phyloP scores from a whole-genome alignment of 2,113 vertebrate species.

The Theropithecus gelada region DNA sequence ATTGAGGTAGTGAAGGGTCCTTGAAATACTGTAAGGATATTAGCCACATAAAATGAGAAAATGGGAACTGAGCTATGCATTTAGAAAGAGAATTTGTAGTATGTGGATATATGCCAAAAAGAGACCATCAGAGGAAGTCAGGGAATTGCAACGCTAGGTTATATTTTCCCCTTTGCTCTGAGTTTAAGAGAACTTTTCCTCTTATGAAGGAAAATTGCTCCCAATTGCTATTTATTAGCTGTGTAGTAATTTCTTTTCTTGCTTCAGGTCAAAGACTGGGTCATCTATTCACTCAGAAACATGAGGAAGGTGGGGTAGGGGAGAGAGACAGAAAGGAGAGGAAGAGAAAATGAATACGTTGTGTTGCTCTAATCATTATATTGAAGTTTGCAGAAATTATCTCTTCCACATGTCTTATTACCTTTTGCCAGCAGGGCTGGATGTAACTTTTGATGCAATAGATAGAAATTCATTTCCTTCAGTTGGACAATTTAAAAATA shows the following conservation, averaged over 20 bases:
- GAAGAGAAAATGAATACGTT: neutral
- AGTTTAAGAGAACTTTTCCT: neutral
- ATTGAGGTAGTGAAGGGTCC: conserved; percentile 55
- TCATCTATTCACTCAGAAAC: neutral
- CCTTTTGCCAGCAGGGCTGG: neutral
- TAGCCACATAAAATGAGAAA: conserved; percentile 60
- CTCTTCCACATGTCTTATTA: neutral
- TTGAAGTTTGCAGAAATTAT: neutral
- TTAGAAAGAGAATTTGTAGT: conserved; percentile 61
- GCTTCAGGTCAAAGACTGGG: neutral
- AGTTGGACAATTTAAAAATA: neutral
- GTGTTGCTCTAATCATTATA: neutral
- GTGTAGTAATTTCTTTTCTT: neutral
- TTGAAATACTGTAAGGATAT: conserved; percentile 57
- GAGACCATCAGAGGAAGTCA: neutral
- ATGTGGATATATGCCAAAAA: neutral
- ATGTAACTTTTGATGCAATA: neutral
- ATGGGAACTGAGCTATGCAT: conserved; percentile 56
- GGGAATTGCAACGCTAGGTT: neutral
- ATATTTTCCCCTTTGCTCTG: neutral
- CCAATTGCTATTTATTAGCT: neutral
- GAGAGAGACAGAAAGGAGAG: neutral
- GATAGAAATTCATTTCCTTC: neutral
- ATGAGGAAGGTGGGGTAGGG: neutral
- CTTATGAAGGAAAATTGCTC: neutral